Evolutionary conservation across 1,140 invertebrate genomes (phyloP).

Genomic region (Monochamus saltuarius): DNA sequence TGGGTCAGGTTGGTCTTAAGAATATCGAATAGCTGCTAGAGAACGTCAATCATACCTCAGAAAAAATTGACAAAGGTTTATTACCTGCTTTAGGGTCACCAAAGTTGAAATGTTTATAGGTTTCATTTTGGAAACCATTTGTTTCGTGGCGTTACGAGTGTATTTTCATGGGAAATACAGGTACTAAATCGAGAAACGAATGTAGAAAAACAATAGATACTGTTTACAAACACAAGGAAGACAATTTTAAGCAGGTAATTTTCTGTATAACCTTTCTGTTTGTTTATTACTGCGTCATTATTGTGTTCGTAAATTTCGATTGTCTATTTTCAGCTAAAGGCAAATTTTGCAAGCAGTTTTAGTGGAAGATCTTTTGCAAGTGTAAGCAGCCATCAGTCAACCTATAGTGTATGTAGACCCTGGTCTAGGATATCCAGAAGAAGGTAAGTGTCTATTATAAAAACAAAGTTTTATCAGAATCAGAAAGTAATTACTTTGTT

Average conservation of each 20-base stretch:
- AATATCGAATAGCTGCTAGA: constrained; percentile 21
- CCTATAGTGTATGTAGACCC: constrained; percentile 31
- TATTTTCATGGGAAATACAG: constrained; percentile 43
- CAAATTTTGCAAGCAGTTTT: constrained; percentile 23
- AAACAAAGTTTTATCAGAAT: too few species aligned
- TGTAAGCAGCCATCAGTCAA: constrained; percentile 35
- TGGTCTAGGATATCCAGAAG: constrained; percentile 37
- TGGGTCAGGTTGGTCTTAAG: constrained; percentile 7
- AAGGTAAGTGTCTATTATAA: constrained; percentile 28
- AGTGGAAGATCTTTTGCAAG: constrained; percentile 39
- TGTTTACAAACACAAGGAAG: constrained; percentile 34
- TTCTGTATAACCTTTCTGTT: constrained; percentile 32
- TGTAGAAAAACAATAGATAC: constrained; percentile 27
- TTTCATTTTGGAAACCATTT: constrained; percentile 22
- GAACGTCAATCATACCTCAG: background rate
- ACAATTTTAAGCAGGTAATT: constrained; percentile 36
- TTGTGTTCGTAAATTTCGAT: constrained; percentile 5
- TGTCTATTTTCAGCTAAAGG: constrained; percentile 22
- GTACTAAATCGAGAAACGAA: constrained; percentile 23
- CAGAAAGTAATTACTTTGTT: too few species aligned
- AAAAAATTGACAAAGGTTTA: constrained; percentile 40
- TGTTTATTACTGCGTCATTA: constrained; percentile 37
- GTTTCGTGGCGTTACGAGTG: constrained; percentile 13
- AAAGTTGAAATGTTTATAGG: constrained; percentile 37
- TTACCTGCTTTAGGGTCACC: constrained; percentile 37